Base-by-base conservation (phyloP, 2,888 invertebrate genomes). In the Eupithecia pulchellata region DNA sequence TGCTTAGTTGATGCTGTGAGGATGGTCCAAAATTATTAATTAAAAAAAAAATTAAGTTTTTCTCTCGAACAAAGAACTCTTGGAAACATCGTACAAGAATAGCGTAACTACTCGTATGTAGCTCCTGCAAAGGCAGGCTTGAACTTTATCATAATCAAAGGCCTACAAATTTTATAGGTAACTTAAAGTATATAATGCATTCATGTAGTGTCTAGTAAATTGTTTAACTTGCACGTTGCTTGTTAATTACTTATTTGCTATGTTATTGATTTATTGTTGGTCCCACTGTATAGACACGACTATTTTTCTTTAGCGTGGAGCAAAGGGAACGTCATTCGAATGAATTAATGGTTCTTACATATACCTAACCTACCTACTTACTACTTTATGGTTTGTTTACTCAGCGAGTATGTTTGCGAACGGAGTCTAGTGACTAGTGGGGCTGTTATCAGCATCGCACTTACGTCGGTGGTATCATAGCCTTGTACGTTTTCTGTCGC, bases 361-460 rank as follows among this genome's bases (percentile, higher is more conserved):
- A 27, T 72, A 58, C 27, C 55, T 52, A 61, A 20, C 29, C 32
- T 63, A 62, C 71, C 64, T 52, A 60, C 58, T 36, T 64, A 75
- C 74, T 74, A 76, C 74, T 72, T 79, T 74, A 79, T 73, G 74
- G 77, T 81, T 82, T 81, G 82, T 85, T 84, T 84, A 84, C 81
- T 79, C 77, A 75, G 75, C 77, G 75, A 78, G 75, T 75, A 77
- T 75, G 74, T 79, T 77, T 82, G 78, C 79, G 80, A 78, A 82
- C 71, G 79, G 75, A 81, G 79, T 81, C 75, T 80, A 71, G 72
- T 76, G 79, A 82, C 75, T 80, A 71, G 72, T 76, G 79, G 82
- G 79, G 79, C 81, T 86, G 88, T 92, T 92, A 91, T 91, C 91
- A 92, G 86, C 79, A 74, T 73, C 75, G 81, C 82, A 80, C 82